A percentile compares a stretch with the other conserved stretches of the same genome.
Evolutionary conservation across 2,888 invertebrate genomes (phyloP).

Genomic region (Galeruca laticollis): DNA sequence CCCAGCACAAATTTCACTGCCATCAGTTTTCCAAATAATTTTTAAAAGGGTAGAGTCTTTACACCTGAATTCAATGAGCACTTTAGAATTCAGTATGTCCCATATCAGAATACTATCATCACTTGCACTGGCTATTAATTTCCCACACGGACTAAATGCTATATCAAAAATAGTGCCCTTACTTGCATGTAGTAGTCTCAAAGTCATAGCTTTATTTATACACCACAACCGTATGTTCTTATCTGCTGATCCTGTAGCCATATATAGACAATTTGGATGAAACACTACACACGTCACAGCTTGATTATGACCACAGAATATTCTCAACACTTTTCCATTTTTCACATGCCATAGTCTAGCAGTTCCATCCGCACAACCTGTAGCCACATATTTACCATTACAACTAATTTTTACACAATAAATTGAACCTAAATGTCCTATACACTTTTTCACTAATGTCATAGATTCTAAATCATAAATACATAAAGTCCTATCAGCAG

Average conservation of each 20-base stretch:
- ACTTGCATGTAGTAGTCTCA: slow-evolving; percentile 84
- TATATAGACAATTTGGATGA: slow-evolving; percentile 91
- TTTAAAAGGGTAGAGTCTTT: slow-evolving; percentile 74
- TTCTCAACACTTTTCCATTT: slow-evolving; percentile 83
- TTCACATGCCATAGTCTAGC: slow-evolving; percentile 87
- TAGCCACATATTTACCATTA: slow-evolving; percentile 78
- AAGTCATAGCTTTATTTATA: slow-evolving; percentile 83
- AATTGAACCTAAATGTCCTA: slow-evolving; percentile 90
- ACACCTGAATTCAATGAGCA: slow-evolving; percentile 75
- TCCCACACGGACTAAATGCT: slow-evolving; percentile 88
- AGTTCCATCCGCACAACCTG: slow-evolving; percentile 85
- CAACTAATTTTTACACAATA: slow-evolving; percentile 86
- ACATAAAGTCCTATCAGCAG: slow-evolving; percentile 60
- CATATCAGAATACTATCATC: slow-evolving; percentile 81
- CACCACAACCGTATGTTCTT: slow-evolving; percentile 90
- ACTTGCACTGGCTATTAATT: slow-evolving; percentile 86
- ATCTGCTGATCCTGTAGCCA: slow-evolving; percentile 93
- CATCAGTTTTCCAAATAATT: slow-evolving; percentile 73
- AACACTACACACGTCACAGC: slow-evolving; percentile 91
- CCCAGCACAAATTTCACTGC: slow-evolving; percentile 75
- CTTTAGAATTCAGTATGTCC: slow-evolving; percentile 77
- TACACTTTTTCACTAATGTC: slow-evolving; percentile 60
- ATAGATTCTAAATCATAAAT: slow-evolving; percentile 59
- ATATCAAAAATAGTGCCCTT: slow-evolving; percentile 80
- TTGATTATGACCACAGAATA: slow-evolving; percentile 89